Evolutionary conservation across 2,888 invertebrate genomes (phyloP).

Genomic region (Drosophila pseudotakahashii): DNA sequence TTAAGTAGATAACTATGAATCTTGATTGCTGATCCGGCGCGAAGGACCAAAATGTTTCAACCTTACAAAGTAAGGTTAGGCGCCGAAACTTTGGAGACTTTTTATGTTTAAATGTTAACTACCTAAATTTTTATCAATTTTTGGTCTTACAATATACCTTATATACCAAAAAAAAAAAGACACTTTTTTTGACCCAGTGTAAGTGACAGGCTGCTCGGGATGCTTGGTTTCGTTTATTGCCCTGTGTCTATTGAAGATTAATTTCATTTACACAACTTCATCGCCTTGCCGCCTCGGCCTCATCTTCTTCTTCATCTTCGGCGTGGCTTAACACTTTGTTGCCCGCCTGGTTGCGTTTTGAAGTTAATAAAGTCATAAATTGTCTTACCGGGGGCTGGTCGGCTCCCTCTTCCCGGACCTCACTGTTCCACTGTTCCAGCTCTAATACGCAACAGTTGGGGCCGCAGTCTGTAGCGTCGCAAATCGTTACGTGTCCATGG

Average conservation of each 20-base stretch:
- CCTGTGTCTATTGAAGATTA: conserved; percentile 79
- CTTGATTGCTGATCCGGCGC: no score
- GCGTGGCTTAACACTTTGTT: conserved; percentile 46
- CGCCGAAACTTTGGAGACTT: no score
- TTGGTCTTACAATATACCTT: no score
- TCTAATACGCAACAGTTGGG: conserved; percentile 68
- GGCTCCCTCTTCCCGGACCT: conserved; percentile 25
- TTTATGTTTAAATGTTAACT: no score
- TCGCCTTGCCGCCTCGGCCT: conserved; percentile 66
- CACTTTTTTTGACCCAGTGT: neutral
- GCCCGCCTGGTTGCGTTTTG: conserved; percentile 70
- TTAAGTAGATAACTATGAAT: no score
- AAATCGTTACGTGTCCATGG: conserved; percentile 72
- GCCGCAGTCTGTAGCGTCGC: conserved; percentile 58
- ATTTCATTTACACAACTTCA: conserved; percentile 79
- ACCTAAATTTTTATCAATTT: no score
- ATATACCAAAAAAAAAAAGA: no score
- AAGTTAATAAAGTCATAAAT: conserved; percentile 76
- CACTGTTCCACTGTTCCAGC: conserved; percentile 30
- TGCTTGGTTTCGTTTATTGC: conserved; percentile 67
- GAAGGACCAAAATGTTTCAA: no score
- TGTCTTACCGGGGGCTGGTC: conserved; percentile 74
- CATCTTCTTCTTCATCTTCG: conserved; percentile 17
- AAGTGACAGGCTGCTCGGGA: conserved; percentile 51
- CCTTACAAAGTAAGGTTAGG: no score